These are phyloP conservation scores for Chaetura pelagica DNA, from an alignment of 2,113 vertebrate genomes.

Conservation along the genomic window DNA sequence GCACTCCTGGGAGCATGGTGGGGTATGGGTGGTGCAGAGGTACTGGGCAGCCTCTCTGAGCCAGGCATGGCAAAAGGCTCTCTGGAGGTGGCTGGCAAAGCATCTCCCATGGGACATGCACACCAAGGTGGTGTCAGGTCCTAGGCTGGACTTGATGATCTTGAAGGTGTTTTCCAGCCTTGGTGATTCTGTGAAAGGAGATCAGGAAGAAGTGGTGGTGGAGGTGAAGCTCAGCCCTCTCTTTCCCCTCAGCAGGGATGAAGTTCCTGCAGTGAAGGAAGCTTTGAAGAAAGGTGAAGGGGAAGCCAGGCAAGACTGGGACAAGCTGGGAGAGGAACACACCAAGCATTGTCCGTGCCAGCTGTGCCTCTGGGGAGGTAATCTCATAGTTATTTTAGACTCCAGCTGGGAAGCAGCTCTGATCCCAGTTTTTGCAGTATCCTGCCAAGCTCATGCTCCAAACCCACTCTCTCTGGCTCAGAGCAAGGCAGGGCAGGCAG, in stretches of 20 bases:
- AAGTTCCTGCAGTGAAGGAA: neutral
- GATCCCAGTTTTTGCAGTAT: neutral
- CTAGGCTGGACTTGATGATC: too few species aligned
- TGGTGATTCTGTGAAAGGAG: too few species aligned
- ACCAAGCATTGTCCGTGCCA: neutral
- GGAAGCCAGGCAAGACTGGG: neutral
- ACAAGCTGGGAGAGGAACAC: neutral
- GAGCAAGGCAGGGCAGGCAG: rapidly evolving
- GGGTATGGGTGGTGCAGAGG: neutral
- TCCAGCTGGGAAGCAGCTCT: slow-evolving; percentile 36
- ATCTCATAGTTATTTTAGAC: slow-evolving; percentile 41
- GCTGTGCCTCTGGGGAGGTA: neutral
- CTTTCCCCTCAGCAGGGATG: neutral
- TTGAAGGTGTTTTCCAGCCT: too few species aligned
- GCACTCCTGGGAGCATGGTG: rapidly evolving
- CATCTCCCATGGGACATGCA: neutral
- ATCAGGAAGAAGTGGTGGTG: too few species aligned
- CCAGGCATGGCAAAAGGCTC: rapidly evolving
- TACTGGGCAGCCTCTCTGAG: neutral
- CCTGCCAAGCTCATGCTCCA: neutral
- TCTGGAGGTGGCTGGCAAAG: neutral
- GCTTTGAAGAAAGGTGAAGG: neutral
- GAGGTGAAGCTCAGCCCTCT: neutral
- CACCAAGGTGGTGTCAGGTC: too few species aligned
- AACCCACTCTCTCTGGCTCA: neutral